Conservation (phyloP, 35 echinoderm and acorn worm species). For the Strongylocentrotus purpuratus region DNA sequence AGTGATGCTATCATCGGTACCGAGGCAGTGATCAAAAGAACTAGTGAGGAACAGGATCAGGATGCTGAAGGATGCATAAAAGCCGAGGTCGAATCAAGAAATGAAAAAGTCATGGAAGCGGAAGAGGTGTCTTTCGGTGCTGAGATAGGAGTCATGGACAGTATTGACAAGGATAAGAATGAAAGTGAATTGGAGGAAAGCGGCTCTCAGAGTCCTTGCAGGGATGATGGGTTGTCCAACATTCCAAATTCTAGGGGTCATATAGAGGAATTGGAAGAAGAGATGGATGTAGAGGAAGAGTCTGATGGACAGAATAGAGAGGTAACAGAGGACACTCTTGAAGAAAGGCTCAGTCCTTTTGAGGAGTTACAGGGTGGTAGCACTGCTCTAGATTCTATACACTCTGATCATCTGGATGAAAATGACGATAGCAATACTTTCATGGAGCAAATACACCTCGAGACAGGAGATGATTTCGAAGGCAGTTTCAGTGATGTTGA, state of each 20-base stretch:
- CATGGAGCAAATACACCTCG: constrained; percentile 6
- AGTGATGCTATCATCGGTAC: background rate
- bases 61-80: background rate
- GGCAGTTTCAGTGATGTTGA: background rate
- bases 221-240: background rate
- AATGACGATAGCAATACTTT: constrained; percentile 5
- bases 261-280: background rate
- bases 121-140: background rate
- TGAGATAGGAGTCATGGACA: background rate
- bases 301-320: background rate
- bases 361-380: background rate
- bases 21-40: background rate
- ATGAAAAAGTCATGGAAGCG: background rate
- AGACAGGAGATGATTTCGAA: background rate
- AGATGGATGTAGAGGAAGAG: background rate
- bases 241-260: background rate
- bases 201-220: background rate
- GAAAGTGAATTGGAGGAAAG: background rate
- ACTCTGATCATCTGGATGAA: background rate
- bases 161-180: background rate
- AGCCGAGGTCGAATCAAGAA: background rate
- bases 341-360: background rate
- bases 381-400: background rate
- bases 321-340: background rate
- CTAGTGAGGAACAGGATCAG: background rate